Evolutionary conservation across 2,113 vertebrate genomes (phyloP).

Genomic region (Ptyas mucosa): DNA sequence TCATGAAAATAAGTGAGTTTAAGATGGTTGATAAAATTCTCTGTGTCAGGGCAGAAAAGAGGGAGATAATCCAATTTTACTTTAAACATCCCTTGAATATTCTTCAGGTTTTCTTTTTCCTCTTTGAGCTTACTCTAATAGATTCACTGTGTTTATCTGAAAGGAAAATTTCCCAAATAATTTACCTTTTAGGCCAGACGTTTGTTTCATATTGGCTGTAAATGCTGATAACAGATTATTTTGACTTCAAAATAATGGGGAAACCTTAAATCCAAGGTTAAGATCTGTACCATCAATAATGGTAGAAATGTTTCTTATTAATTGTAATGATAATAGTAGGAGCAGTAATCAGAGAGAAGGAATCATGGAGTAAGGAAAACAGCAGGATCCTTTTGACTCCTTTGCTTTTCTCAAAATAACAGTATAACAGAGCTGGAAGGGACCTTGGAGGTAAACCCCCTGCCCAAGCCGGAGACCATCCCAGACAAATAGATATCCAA

Average conservation of each 20-base stretch:
- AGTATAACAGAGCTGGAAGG: neutral
- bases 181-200: neutral
- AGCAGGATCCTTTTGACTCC: neutral
- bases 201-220: neutral
- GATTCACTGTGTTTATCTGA: neutral
- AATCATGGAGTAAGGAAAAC: neutral
- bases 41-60: neutral
- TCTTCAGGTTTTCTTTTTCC: accelerated
- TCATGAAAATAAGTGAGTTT: neutral
- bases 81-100: neutral
- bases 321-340: neutral
- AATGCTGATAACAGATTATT: neutral
- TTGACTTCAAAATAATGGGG: neutral
- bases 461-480: neutral
- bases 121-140: neutral
- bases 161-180: no score
- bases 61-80: neutral
- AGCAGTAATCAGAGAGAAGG: neutral
- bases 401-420: neutral
- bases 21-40: neutral
- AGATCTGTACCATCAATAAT: neutral
- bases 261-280: neutral
- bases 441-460: neutral
- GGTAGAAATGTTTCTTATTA: neutral
- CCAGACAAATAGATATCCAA: neutral